These are phyloP conservation scores for Camponotus vicinus DNA, from an alignment of 1,140 invertebrate genomes.

Conservation along the genomic window DNA sequence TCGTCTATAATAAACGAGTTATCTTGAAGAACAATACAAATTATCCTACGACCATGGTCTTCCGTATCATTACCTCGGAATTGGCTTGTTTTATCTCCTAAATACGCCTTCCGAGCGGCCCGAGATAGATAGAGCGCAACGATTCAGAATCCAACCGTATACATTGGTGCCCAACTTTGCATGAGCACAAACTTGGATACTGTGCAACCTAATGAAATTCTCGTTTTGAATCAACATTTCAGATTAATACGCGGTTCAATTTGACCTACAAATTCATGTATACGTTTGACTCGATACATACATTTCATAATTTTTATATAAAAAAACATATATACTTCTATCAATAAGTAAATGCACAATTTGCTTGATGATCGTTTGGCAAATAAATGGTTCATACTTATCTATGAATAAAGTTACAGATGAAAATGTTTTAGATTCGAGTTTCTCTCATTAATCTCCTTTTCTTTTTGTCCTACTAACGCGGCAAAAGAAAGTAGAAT, in stretches of 20 bases:
- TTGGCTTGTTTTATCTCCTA: conserved; percentile 61
- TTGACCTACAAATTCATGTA: neutral
- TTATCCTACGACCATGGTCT: conserved; percentile 56
- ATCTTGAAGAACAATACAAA: conserved; percentile 57
- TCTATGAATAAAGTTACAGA: conserved; percentile 19
- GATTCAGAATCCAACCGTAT: conserved; percentile 47
- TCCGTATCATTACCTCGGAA: conserved; percentile 58
- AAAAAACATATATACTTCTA: neutral
- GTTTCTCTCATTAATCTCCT: conserved; percentile 41
- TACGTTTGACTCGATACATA: neutral
- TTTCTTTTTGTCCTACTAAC: conserved; percentile 32
- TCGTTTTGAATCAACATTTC: conserved; percentile 44
- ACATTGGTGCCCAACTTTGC: conserved; percentile 33
- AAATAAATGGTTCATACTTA: neutral
- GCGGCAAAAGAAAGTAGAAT: conserved; percentile 42
- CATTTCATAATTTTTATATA: neutral
- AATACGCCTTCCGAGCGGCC: conserved; percentile 47
- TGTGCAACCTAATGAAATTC: conserved; percentile 19
- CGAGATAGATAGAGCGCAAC: conserved; percentile 32
- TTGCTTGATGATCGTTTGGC: neutral
- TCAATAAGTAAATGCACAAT: neutral
- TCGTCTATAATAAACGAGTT: conserved; percentile 57
- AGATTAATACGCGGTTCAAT: neutral
- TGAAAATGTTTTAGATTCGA: neutral
- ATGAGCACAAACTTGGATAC: conserved; percentile 33